These are phyloP conservation scores for Mythimna vitellina DNA, from an alignment of 2,888 invertebrate species.

Conservation along the genomic window DNA sequence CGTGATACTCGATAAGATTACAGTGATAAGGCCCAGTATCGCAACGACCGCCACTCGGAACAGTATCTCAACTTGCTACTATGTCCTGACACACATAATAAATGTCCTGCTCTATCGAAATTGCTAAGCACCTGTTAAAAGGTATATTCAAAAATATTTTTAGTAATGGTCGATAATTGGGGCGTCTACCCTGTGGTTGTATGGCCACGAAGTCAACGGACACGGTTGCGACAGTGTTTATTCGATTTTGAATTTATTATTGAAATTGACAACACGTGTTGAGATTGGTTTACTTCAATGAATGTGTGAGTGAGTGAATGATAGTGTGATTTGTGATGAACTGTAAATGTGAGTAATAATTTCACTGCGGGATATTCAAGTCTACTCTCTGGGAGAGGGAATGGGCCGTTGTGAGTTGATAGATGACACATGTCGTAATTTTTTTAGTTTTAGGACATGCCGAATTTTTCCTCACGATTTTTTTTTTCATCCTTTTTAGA, in stretches of 20 bases:
- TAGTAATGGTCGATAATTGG: constrained; percentile 50
- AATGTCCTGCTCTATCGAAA: constrained; percentile 82
- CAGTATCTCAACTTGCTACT: constrained; percentile 55
- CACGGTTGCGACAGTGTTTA: neutral
- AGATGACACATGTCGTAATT: too few species aligned
- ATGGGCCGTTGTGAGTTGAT: too few species aligned
- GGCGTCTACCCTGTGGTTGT: constrained; percentile 38
- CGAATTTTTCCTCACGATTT: too few species aligned
- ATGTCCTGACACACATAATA: constrained; percentile 68
- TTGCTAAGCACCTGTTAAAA: constrained; percentile 79
- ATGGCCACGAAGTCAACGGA: constrained; percentile 35
- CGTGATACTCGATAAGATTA: constrained; percentile 75
- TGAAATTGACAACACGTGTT: neutral
- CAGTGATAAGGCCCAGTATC: constrained; percentile 65
- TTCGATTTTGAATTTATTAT: neutral
- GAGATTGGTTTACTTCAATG: neutral
- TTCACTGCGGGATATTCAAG: too few species aligned
- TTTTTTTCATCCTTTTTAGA: too few species aligned
- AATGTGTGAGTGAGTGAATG: constrained; percentile 11
- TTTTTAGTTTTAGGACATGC: too few species aligned
- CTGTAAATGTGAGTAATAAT: constrained; percentile 20
- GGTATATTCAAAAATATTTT: constrained; percentile 68
- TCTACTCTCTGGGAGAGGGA: too few species aligned
- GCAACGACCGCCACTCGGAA: constrained; percentile 51
- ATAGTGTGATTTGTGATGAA: constrained; percentile 11